Evolutionary conservation across 2,797 vertebrate genomes (phyloP).

Genomic region (Etheostoma perlongum): DNA sequence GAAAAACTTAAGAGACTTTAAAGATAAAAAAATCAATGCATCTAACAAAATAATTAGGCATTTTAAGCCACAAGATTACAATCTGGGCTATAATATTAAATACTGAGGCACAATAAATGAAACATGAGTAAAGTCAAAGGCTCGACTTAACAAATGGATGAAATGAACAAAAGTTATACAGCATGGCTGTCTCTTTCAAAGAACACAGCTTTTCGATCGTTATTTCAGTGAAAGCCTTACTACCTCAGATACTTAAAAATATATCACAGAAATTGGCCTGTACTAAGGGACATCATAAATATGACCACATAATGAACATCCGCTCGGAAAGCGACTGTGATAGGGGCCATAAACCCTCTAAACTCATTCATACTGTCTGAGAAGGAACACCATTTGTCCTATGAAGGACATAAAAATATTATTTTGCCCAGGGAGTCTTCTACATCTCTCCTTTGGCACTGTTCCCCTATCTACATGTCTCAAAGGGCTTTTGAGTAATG

Average conservation of each 20-base stretch:
- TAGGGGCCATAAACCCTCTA: constrained; percentile 72
- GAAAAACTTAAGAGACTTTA: constrained; percentile 27
- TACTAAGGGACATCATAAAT: constrained; percentile 71
- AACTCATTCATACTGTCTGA: constrained; percentile 61
- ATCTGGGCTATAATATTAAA: neutral
- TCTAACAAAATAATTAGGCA: constrained; percentile 1
- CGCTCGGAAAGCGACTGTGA: constrained; percentile 72
- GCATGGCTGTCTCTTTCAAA: constrained; percentile 18
- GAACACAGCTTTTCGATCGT: constrained; percentile 30
- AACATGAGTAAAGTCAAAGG: neutral
- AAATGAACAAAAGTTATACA: constrained; percentile 25
- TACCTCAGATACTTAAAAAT: constrained; percentile 69
- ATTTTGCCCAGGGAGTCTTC: constrained; percentile 76
- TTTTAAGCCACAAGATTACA: constrained; percentile 1
- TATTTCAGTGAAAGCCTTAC: constrained; percentile 53
- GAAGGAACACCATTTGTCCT: constrained; percentile 69
- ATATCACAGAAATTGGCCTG: constrained; percentile 67
- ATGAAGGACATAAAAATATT: constrained; percentile 75
- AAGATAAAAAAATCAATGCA: constrained; percentile 3
- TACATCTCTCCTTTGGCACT: constrained; percentile 70
- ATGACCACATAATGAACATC: constrained; percentile 78
- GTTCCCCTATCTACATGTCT: constrained; percentile 76
- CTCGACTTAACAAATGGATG: constrained; percentile 13
- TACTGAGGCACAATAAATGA: constrained; percentile 1
- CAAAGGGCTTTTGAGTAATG: constrained; percentile 83